Conservation (phyloP, 2,797 vertebrate species). For the Scolopax bukidnonensis region DNA sequence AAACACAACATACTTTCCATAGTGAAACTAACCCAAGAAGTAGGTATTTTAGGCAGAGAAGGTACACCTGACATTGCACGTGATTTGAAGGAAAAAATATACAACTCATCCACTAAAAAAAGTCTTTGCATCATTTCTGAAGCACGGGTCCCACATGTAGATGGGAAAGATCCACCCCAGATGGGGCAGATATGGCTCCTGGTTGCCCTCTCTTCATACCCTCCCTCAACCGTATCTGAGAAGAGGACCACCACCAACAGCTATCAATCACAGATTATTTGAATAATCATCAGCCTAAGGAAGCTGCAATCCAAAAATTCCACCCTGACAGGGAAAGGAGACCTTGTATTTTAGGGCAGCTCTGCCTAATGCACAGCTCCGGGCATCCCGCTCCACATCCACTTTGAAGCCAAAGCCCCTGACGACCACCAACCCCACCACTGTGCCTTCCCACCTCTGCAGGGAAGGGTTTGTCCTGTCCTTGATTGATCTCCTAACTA, state of each 20-base stretch:
- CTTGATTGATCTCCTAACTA: not conserved
- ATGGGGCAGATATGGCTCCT: not conserved
- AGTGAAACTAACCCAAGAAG: not conserved
- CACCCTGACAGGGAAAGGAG: not conserved
- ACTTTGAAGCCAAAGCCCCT: not conserved
- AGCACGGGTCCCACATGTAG: not conserved
- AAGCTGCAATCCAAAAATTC: not conserved
- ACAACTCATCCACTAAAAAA: not conserved
- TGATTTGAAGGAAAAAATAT: not conserved
- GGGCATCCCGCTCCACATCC: not conserved
- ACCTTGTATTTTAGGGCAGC: not conserved
- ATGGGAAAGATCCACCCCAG: not conserved
- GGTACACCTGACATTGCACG: not conserved
- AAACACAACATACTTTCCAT: not conserved
- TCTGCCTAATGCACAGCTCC: not conserved
- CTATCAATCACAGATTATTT: not conserved
- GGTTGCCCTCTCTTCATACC: not conserved
- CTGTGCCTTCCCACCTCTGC: rapidly evolving
- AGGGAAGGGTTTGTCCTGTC: not conserved
- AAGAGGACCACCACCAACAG: not conserved
- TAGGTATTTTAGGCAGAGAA: not conserved
- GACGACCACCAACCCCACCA: rapidly evolving
- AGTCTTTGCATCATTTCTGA: not conserved
- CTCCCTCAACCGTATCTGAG: not conserved
- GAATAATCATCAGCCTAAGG: not conserved